phyloP scores from a whole-genome alignment of 1,140 invertebrate species.

The Muscidifurax raptorellus region DNA sequence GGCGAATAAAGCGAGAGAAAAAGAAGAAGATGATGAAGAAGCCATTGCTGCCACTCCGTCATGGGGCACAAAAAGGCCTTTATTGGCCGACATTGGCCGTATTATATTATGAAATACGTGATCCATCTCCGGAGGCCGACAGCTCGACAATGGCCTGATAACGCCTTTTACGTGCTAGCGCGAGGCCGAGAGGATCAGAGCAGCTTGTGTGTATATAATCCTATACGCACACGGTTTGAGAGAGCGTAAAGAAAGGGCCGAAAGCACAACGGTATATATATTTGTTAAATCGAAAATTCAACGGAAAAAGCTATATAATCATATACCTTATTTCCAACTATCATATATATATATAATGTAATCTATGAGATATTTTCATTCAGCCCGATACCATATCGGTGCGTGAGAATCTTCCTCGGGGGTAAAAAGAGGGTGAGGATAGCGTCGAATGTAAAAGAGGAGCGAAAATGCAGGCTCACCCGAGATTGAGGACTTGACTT shows the following conservation, averaged over 20 bases:
- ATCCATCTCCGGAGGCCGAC: constrained; percentile 72
- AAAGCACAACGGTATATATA: too few species aligned
- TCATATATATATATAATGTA: too few species aligned
- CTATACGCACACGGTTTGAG: not conserved
- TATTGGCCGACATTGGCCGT: constrained; percentile 69
- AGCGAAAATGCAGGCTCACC: constrained; percentile 25
- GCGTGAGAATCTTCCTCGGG: too few species aligned
- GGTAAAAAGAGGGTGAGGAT: not conserved
- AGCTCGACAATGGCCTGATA: constrained; percentile 68
- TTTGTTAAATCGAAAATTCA: too few species aligned
- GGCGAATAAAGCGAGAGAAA: constrained; percentile 9
- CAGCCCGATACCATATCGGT: too few species aligned
- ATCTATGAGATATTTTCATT: too few species aligned
- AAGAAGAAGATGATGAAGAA: not conserved
- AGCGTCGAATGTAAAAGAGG: not conserved
- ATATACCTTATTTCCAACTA: too few species aligned
- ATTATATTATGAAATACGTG: constrained; percentile 70
- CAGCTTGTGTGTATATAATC: not conserved
- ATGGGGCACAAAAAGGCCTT: constrained; percentile 68
- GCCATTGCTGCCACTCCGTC: constrained; percentile 62
- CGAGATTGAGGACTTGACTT: constrained; percentile 15
- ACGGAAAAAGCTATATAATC: too few species aligned
- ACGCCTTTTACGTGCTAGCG: constrained; percentile 57
- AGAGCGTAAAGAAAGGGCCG: not conserved
- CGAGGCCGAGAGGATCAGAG: not conserved